phyloP scores from a whole-genome alignment of 1,140 invertebrate genomes.

The Archegozetes longisetosus region DNA sequence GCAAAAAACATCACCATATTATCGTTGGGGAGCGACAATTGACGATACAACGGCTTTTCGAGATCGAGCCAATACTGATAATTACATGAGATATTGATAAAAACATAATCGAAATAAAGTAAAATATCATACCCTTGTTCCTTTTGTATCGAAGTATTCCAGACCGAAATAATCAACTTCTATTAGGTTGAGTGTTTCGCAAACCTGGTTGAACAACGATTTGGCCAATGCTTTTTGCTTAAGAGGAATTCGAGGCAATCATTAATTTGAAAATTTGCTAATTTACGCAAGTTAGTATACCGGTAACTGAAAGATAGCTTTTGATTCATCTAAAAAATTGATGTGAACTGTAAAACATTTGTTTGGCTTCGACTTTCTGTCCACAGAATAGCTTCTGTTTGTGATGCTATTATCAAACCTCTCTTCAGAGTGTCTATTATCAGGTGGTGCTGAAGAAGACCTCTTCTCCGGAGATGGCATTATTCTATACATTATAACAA shows the following conservation, averaged over 20 bases:
- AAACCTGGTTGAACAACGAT: conserved; percentile 45
- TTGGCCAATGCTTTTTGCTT: conserved; percentile 85
- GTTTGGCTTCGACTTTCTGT: conserved; percentile 12
- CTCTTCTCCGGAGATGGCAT: conserved; percentile 1
- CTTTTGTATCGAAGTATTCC: conserved; percentile 44
- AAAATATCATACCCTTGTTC: conserved; percentile 64
- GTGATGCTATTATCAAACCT: conserved; percentile 14
- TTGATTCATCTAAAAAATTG: conserved; percentile 21
- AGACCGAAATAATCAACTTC: conserved; percentile 78
- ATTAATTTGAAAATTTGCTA: background rate
- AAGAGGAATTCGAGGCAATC: conserved; percentile 29
- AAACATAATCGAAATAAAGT: conserved; percentile 52
- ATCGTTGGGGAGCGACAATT: conserved; percentile 73
- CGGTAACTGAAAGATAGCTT: conserved; percentile 19
- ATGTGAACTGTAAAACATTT: conserved; percentile 19
- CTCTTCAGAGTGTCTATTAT: conserved; percentile 15
- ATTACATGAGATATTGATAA: conserved; percentile 33
- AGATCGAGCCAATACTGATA: conserved; percentile 88
- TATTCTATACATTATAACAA: no score
- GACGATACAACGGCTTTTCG: conserved; percentile 86
- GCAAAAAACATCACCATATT: conserved; percentile 65
- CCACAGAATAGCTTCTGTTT: conserved; percentile 17
- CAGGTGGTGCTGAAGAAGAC: conserved; percentile 8
- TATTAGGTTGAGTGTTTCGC: conserved; percentile 56
- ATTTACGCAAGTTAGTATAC: background rate